Percentiles rank a stretch among this genome's conserved stretches.
Conservation (phyloP, 2,888 invertebrate species). For the Craniophora ligustri region DNA sequence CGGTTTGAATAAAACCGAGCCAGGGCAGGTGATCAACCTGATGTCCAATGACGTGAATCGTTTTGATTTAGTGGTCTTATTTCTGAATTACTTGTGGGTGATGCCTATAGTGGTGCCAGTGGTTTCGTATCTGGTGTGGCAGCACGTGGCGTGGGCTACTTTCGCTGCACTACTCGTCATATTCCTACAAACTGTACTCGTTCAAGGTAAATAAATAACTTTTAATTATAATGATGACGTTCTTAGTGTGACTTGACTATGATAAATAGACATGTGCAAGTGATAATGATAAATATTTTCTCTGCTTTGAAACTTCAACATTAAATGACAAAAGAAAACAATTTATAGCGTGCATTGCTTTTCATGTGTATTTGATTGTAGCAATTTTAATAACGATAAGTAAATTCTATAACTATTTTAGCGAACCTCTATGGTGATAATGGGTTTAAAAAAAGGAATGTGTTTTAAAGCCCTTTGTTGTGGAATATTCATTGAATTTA, state of each 20-base stretch:
- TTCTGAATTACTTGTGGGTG: conserved; percentile 94
- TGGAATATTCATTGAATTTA: too few species aligned
- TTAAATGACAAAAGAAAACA: too few species aligned
- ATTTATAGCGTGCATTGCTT: too few species aligned
- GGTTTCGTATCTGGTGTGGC: conserved; percentile 82
- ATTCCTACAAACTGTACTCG: conserved; percentile 89
- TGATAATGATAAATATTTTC: conserved; percentile 26
- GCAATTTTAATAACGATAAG: too few species aligned
- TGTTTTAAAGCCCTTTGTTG: too few species aligned
- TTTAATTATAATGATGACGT: conserved; percentile 15
- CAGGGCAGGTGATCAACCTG: conserved; percentile 94
- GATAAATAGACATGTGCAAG: conserved; percentile 17
- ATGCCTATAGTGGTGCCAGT: conserved; percentile 93
- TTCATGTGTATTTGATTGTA: too few species aligned
- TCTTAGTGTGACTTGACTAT: conserved; percentile 9
- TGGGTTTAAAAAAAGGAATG: too few species aligned
- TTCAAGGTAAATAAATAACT: conserved; percentile 74
- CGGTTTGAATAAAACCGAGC: conserved; percentile 89
- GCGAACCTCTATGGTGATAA: too few species aligned
- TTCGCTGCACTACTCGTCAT: conserved; percentile 81
- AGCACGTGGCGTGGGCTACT: conserved; percentile 78
- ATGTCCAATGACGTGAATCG: conserved; percentile 95
- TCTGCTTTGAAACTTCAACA: conserved; percentile 18
- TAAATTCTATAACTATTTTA: too few species aligned
- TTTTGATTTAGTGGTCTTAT: conserved; percentile 92